phyloP scores from a whole-genome alignment of 2,888 invertebrate genomes.

The Didymodactylos carnosus region DNA sequence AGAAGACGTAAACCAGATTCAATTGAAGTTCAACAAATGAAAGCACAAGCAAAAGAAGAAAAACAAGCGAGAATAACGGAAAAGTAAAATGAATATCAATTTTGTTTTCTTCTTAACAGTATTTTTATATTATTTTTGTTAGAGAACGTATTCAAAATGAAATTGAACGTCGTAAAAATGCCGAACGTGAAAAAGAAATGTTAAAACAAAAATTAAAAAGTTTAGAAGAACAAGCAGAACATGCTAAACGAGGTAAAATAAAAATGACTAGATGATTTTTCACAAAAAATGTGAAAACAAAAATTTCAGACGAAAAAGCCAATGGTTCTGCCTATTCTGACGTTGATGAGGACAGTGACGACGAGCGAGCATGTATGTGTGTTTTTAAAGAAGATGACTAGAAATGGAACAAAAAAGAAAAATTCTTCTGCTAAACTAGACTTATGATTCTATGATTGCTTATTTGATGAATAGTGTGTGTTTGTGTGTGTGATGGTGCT shows the following conservation, averaged over 20 bases:
- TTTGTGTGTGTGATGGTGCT: background rate
- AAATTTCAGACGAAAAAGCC: no score
- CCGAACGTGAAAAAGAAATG: background rate
- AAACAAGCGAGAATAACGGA: slow-evolving; percentile 42
- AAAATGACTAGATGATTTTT: no score
- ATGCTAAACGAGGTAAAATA: slow-evolving; percentile 17
- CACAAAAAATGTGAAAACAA: no score
- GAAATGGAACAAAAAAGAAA: no score
- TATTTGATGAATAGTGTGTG: no score
- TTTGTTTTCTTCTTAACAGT: background rate
- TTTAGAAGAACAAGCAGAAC: slow-evolving; percentile 1
- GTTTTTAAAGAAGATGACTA: no score
- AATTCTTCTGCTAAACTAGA: no score
- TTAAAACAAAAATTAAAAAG: background rate
- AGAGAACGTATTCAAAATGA: background rate
- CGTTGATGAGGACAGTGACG: no score
- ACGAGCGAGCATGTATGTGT: no score
- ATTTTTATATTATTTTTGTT: background rate
- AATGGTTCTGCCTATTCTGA: no score
- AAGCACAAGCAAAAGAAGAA: slow-evolving; percentile 90
- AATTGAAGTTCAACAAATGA: slow-evolving; percentile 99
- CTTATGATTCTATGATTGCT: no score
- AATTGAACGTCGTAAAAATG: background rate
- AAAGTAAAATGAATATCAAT: background rate
- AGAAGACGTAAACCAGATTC: slow-evolving; percentile 93